A percentile compares a stretch with the other conserved stretches of the same genome.
Conservation (phyloP, 2,797 vertebrate species). For the Gymnocypris eckloni region DNA sequence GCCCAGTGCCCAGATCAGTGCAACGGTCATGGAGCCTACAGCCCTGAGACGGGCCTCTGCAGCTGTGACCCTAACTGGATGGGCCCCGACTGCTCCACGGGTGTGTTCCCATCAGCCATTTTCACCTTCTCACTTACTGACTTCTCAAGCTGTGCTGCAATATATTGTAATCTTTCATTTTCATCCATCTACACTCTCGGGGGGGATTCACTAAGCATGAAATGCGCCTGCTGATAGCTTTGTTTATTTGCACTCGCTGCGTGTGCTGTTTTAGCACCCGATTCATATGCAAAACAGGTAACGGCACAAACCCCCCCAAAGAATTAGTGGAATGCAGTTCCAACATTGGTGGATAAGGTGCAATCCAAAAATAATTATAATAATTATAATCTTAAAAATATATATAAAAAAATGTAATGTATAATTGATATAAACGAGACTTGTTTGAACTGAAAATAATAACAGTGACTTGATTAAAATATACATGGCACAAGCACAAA, state of each 20-base stretch:
- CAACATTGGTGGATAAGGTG: not conserved
- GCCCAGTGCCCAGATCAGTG: constrained; percentile 89
- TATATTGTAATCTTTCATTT: not conserved
- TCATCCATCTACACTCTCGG: not conserved
- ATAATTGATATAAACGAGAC: not conserved
- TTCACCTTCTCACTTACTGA: not conserved
- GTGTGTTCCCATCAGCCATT: constrained; percentile 70
- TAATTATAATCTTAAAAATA: not conserved
- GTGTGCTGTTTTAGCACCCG: constrained; percentile 20
- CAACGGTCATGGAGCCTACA: constrained; percentile 84
- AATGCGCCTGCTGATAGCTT: not conserved
- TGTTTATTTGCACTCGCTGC: constrained; percentile 23
- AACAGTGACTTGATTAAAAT: not conserved
- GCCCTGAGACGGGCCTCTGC: constrained; percentile 86
- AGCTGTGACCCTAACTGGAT: constrained; percentile 90
- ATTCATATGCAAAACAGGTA: constrained; percentile 11
- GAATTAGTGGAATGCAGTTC: not conserved
- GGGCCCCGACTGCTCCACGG: constrained; percentile 89
- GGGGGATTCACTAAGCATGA: not conserved
- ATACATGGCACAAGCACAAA: not conserved
- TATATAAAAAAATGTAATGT: not conserved
- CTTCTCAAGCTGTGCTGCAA: not conserved
- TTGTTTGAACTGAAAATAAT: not conserved
- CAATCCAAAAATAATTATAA: not conserved
- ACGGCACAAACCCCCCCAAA: not conserved